These are phyloP conservation scores for Choristoneura rosaceana DNA, from an alignment of 2,888 invertebrate species.

Conservation along the genomic window DNA sequence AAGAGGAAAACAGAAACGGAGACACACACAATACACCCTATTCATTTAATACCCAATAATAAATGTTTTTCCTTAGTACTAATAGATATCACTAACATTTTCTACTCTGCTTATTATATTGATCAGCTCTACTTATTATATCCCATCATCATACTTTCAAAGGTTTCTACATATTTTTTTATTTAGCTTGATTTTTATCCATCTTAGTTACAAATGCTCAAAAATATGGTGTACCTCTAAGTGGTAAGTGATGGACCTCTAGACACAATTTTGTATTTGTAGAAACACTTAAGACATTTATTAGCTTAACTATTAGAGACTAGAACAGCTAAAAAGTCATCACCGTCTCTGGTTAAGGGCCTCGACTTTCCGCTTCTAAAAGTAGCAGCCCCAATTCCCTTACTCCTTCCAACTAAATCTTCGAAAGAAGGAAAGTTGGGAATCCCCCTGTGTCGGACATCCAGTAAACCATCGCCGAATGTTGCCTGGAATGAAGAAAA, in stretches of 20 bases:
- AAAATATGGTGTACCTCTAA: no score
- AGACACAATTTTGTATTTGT: background rate
- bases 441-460: slow-evolving; percentile 71
- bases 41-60: no score
- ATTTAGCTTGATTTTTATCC: background rate
- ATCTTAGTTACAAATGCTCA: background rate
- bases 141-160: background rate
- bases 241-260: background rate
- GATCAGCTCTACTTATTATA: background rate
- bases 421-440: slow-evolving; percentile 76
- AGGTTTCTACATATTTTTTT: background rate
- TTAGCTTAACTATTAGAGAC: slow-evolving; percentile 61
- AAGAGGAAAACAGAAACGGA: no score
- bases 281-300: background rate
- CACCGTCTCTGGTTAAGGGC: slow-evolving; percentile 52
- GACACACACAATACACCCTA: no score
- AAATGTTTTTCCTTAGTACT: no score
- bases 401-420: slow-evolving; percentile 61
- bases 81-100: no score
- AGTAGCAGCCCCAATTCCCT: slow-evolving; percentile 66
- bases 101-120: no score
- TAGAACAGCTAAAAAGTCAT: slow-evolving; percentile 71
- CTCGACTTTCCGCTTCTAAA: slow-evolving; percentile 61
- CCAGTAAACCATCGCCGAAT: slow-evolving; percentile 71
- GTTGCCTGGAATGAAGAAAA: slow-evolving; percentile 56